A percentile compares a stretch with the other conserved stretches of the same genome.
Evolutionary conservation across 2,113 vertebrate species (phyloP).

Genomic region (Syrmaticus mikado): DNA sequence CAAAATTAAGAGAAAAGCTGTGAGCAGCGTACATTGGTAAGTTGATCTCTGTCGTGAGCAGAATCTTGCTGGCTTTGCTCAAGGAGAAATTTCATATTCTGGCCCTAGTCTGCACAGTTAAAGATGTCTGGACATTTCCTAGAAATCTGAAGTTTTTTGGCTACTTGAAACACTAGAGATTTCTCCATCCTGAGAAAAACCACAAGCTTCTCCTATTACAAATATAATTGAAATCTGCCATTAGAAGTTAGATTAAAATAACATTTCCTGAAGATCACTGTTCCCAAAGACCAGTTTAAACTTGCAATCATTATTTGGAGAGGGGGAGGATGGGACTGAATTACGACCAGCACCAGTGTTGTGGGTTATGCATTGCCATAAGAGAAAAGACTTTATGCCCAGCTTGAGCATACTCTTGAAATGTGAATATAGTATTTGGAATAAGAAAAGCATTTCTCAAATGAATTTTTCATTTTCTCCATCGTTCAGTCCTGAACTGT

Average conservation of each 20-base stretch:
- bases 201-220: conserved; percentile 52
- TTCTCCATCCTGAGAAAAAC: conserved; percentile 52
- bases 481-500: conserved; percentile 38
- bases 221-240: conserved; percentile 43
- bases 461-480: conserved; percentile 48
- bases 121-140: conserved; percentile 42
- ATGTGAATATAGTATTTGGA: conserved; percentile 17
- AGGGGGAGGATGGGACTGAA: neutral
- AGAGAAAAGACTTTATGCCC: conserved; percentile 41
- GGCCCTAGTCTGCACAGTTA: neutral
- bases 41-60: neutral
- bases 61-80: neutral
- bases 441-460: conserved; percentile 41
- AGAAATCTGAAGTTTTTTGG: conserved; percentile 59
- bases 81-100: neutral
- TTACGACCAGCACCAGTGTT: neutral
- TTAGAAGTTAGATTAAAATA: conserved; percentile 48
- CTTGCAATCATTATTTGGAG: conserved; percentile 1
- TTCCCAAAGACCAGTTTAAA: conserved; percentile 23
- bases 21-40: neutral
- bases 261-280: conserved; percentile 5
- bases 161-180: conserved; percentile 20
- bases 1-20: neutral
- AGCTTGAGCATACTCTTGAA: neutral
- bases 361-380: neutral